Conservation (phyloP, 1,140 invertebrate species). For the Saccostrea glomerata region DNA sequence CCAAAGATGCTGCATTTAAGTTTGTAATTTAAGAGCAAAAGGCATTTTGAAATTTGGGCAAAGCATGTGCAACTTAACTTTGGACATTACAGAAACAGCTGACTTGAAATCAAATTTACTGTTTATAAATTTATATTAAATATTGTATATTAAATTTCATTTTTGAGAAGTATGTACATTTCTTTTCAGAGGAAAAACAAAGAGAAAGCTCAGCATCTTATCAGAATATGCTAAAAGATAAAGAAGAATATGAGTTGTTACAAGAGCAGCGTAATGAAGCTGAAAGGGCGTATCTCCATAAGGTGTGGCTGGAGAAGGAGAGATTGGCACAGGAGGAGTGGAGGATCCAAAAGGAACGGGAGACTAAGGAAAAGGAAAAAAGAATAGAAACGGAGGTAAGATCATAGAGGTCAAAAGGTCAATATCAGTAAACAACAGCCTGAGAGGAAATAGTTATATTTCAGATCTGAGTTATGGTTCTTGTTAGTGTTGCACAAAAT, state of each 20-base stretch:
- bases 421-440: background rate
- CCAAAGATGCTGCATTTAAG: too few relatives aligned
- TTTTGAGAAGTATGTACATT: background rate
- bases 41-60: too few relatives aligned
- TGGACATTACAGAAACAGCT: too few relatives aligned
- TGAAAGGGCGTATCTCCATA: constrained; percentile 46
- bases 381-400: constrained; percentile 66
- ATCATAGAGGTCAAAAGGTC: background rate
- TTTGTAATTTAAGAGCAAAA: too few relatives aligned
- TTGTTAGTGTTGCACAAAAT: background rate
- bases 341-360: constrained; percentile 63
- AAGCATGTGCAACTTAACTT: too few relatives aligned
- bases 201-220: constrained; percentile 47
- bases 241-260: constrained; percentile 59
- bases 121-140: too few relatives aligned
- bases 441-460: background rate
- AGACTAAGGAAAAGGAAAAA: constrained; percentile 64
- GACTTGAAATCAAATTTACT: too few relatives aligned
- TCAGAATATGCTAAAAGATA: constrained; percentile 37
- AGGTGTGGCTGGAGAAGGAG: constrained; percentile 68
- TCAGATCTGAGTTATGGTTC: background rate
- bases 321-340: constrained; percentile 62
- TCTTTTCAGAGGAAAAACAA: constrained; percentile 34
- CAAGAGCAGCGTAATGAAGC: constrained; percentile 58
- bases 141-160: background rate